A percentile compares a stretch with the other conserved stretches of the same genome.
phyloP scores from a whole-genome alignment of 2,113 vertebrate genomes.

The Nestor notabilis region DNA sequence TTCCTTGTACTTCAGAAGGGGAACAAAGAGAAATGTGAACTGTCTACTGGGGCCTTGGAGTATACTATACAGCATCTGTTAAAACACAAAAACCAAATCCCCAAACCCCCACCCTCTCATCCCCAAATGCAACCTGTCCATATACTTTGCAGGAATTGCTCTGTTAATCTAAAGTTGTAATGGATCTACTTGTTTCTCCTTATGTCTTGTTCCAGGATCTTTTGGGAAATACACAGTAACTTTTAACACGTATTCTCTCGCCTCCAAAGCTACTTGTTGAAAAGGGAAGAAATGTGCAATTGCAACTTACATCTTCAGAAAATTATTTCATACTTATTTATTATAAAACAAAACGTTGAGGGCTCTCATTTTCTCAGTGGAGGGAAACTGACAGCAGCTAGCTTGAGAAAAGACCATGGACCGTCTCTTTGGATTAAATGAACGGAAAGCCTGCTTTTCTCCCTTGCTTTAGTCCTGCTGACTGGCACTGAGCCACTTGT shows the following conservation, averaged over 20 bases:
- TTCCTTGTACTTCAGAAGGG: neutral
- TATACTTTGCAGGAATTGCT: neutral
- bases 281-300: neutral
- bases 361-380: neutral
- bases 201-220: neutral
- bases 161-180: neutral
- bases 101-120: neutral
- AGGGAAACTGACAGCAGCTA: neutral
- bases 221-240: neutral
- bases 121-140: neutral
- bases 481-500: neutral
- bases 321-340: neutral
- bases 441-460: neutral
- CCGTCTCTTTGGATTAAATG: neutral
- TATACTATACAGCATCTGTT: neutral
- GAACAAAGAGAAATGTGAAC: neutral
- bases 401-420: neutral
- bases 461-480: neutral
- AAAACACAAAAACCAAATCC: neutral
- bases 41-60: neutral
- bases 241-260: neutral
- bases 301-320: neutral
- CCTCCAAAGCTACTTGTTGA: neutral
- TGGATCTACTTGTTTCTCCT: neutral
- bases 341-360: neutral